These are phyloP conservation scores for Papilio protenor DNA, from an alignment of 2,888 invertebrate genomes.

Conservation along the genomic window DNA sequence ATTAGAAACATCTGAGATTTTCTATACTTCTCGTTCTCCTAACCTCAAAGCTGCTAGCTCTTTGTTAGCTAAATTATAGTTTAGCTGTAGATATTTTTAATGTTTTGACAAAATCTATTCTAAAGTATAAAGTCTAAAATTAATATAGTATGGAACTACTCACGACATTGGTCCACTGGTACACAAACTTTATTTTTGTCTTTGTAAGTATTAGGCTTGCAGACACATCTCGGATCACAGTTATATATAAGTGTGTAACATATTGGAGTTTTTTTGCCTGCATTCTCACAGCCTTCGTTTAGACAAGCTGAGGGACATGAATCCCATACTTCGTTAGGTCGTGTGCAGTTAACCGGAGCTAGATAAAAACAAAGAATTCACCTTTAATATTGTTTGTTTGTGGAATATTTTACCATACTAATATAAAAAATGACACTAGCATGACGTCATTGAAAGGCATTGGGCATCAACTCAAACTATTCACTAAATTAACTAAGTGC, in stretches of 20 bases:
- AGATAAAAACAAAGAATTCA: slow-evolving; percentile 39
- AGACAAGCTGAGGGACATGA: slow-evolving; percentile 55
- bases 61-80: neutral
- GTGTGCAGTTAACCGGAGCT: slow-evolving; percentile 60
- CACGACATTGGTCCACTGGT: slow-evolving; percentile 50
- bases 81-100: neutral
- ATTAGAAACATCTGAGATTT: neutral
- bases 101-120: too few relatives aligned
- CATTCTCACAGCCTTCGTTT: slow-evolving; percentile 53
- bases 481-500: too few relatives aligned
- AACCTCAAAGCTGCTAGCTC: neutral
- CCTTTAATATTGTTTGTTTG: neutral
- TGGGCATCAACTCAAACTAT: too few relatives aligned
- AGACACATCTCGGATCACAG: slow-evolving; percentile 57
- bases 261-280: slow-evolving; percentile 35
- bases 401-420: neutral
- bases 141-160: slow-evolving; percentile 44
- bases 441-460: too few relatives aligned
- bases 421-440: neutral
- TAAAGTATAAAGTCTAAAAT: neutral
- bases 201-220: slow-evolving; percentile 52
- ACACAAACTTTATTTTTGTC: slow-evolving; percentile 54
- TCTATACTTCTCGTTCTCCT: neutral
- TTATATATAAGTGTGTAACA: slow-evolving; percentile 46
- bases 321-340: slow-evolving; percentile 58